Evolutionary conservation across 2,113 vertebrate species (phyloP).

Genomic region (Pituophis catenifer): DNA sequence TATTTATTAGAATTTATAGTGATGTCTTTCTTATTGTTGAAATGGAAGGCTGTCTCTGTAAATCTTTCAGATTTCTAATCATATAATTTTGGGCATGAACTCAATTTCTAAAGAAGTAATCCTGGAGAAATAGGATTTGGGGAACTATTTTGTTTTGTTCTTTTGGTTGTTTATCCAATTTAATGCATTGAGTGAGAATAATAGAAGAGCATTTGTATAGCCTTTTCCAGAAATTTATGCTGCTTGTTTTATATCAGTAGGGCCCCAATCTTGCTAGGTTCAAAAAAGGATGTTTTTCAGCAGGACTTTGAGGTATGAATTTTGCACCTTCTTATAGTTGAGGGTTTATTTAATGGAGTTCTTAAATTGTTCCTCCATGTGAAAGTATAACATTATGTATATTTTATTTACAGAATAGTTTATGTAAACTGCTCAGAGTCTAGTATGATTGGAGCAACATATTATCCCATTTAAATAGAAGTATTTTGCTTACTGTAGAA

Average conservation of each 20-base stretch:
- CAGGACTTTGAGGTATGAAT: not conserved
- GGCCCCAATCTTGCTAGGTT: not conserved
- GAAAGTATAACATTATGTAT: not conserved
- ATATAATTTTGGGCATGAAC: conserved; percentile 41
- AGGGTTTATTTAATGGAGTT: not conserved
- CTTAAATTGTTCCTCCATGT: not conserved
- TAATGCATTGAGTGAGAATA: not conserved
- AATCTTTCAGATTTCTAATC: conserved; percentile 43
- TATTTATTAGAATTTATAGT: conserved; percentile 47
- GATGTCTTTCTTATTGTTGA: conserved; percentile 49
- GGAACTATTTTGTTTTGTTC: not conserved
- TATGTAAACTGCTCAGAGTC: not conserved
- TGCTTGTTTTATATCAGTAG: not conserved
- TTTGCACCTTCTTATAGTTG: not conserved
- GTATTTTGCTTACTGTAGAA: not conserved
- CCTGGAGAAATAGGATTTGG: not conserved
- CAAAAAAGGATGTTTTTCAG: not conserved
- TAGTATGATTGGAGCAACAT: not conserved
- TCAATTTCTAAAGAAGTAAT: conserved; percentile 34
- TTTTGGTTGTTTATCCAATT: not conserved
- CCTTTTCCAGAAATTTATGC: not conserved
- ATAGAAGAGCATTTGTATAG: not conserved
- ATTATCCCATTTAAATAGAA: not conserved
- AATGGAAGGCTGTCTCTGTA: conserved; percentile 50
- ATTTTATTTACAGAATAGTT: not conserved